These are phyloP conservation scores for Delichon dasypus DNA, from an alignment of 2,797 vertebrate genomes.

Conservation along the genomic window DNA sequence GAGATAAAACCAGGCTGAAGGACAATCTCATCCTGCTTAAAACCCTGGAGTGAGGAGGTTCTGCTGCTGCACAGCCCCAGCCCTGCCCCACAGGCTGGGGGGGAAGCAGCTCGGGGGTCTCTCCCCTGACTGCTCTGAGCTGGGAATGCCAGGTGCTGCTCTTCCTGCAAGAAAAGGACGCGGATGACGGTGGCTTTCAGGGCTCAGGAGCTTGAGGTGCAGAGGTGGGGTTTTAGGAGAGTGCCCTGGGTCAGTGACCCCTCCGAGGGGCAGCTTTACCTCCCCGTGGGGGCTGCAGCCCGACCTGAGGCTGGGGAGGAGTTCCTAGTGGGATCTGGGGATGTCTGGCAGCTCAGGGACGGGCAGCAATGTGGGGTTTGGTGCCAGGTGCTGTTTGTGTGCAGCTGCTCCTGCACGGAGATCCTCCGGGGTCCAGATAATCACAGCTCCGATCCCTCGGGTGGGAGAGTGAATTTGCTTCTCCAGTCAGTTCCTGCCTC, in stretches of 20 bases:
- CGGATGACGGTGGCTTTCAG: accelerated
- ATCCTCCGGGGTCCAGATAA: accelerated
- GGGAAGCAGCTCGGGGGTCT: neutral
- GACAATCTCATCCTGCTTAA: neutral
- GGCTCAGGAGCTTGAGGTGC: neutral
- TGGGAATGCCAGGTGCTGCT: neutral
- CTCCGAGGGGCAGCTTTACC: neutral
- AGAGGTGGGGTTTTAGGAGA: neutral
- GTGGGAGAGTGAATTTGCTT: accelerated
- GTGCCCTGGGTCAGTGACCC: no score
- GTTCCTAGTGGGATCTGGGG: neutral
- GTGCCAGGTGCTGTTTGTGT: neutral
- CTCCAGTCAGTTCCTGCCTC: neutral
- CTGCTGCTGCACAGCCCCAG: neutral
- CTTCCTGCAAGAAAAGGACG: neutral
- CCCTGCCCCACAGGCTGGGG: accelerated
- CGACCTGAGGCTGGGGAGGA: neutral
- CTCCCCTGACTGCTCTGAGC: neutral
- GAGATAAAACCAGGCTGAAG: neutral
- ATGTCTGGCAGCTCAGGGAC: neutral
- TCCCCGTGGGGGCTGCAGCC: neutral
- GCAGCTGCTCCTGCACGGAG: neutral
- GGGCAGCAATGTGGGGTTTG: neutral
- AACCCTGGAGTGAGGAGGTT: accelerated
- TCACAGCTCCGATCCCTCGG: neutral